Evolutionary conservation across 2,797 vertebrate species (phyloP), one percentile per base, ranked within the genome.

Genomic region (Meriones psammophilus): DNA sequence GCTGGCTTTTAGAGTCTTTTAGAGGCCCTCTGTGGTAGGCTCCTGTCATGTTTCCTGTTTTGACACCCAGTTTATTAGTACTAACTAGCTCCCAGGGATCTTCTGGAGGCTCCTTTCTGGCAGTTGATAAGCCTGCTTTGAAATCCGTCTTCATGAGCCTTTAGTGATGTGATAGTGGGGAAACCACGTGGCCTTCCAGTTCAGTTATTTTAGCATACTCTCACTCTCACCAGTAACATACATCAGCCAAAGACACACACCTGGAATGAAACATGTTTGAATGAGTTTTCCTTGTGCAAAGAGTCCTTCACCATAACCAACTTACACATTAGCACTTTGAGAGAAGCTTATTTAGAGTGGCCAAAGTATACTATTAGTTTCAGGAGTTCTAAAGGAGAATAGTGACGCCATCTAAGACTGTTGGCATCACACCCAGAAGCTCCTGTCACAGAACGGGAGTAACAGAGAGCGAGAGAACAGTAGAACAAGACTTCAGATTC

Each of bases 41-140:
- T 50, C 50, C 50, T 50, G 50, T 50, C 50, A 1, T 50, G 50
- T 50, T 50, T 50, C 50, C 50, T 10, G 50, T 50, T 86, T 56
- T 91, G 54, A 77, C 26, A 22, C 60, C 68, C 87, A 93, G 62
- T 89, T 84, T 92, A 20, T 92, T 92, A 91, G 8, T 56, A 71
- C 39, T 81, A 94, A 92, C 39, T 22, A 50, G 68, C 30, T 87
- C 92, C 62, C 10, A 4, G 76, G 66, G 39, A 74, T 39, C 46
- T 86, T 74, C 50, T 22, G 24, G 15, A 17, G 8, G 30, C 26
- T n/a, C 4, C 10, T 36, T 4, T 0, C 0, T 18, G 56, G 50
- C 1, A 6, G 15, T 58, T 7, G 2, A 36, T 42, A 60, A 78
- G n/a, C 30, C 54, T 0, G 0, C 46, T 83, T 56, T 86, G 69